phyloP scores from a whole-genome alignment of 2,113 vertebrate species.

The Labeo rohita region DNA sequence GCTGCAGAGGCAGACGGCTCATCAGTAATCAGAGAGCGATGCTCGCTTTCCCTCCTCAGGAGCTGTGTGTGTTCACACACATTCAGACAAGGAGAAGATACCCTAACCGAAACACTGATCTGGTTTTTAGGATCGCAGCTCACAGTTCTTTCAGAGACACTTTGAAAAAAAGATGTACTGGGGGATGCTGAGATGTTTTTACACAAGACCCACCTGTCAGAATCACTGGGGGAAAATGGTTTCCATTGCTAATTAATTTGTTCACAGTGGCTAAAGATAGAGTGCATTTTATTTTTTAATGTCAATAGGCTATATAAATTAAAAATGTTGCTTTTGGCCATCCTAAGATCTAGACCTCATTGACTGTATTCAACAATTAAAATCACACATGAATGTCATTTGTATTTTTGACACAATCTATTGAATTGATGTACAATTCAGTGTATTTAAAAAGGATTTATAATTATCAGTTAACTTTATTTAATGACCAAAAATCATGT shows the following conservation, averaged over 20 bases:
- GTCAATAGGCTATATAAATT: neutral
- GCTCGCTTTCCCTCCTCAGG: conserved; percentile 57
- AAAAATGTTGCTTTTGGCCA: neutral
- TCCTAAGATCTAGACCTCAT: neutral
- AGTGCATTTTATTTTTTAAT: neutral
- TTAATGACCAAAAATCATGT: neutral
- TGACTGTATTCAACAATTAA: neutral
- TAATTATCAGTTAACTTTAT: neutral
- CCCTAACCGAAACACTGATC: conserved; percentile 20
- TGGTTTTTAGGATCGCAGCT: conserved; percentile 16
- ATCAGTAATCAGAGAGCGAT: conserved; percentile 69
- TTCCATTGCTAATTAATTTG: neutral
- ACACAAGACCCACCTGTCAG: conserved; percentile 2
- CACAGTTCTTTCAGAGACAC: conserved; percentile 9
- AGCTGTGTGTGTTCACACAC: conserved; percentile 25
- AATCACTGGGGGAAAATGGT: neutral
- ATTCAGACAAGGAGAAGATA: neutral
- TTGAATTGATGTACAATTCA: neutral
- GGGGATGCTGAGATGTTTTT: neutral
- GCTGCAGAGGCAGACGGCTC: conserved; percentile 67
- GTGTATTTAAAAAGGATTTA: neutral
- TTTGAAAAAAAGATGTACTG: conserved; percentile 8
- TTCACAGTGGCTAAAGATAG: neutral
- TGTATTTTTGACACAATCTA: neutral
- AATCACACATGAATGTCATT: neutral